Base-by-base conservation (phyloP, 2,888 invertebrate genomes). In the Tachina grossa region DNA sequence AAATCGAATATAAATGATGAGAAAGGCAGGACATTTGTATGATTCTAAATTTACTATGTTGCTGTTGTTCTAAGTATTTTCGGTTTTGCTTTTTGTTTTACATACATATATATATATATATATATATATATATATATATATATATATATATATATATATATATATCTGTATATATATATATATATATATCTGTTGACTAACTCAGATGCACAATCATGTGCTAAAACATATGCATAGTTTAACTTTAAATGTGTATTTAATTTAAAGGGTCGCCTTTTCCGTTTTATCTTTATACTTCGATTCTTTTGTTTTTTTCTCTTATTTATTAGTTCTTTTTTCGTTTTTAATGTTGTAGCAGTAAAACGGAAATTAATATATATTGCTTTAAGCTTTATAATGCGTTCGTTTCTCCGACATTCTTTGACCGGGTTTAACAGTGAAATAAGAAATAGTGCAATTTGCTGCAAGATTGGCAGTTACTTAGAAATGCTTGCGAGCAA, bases 311-410 rank as follows among this genome's bases (percentile, higher is more conserved):
- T 22, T 63, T 43, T 0, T 1, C 6, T 31, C 0, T 5, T 4
- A 31, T 31, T 31, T 31, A 0, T 31, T 31, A 6, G 5, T 31
- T 31, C 31, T 45, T 43, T 55, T 55, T 31, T 43, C 6, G 57
- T 13, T 9, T 31, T 5, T 6, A 45, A 43, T 47, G 59, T 43
- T 68, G 14, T 13, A 71, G 22, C 66, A 49, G 22, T 45, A 59
- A 71, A 85, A 79, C 85, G 85, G 85, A 83, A 85, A 85, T 80
- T 83, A 80, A 80, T 68, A 66, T 76, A 57, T 65, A 83, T 79
- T 83, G 66, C 68, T 71, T 84, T 63, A 10, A 75, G 61, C 22
- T 75, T 19, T 22, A 9, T n/a, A 53, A 63, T 47, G 14, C 9
- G 47, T 16, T 16, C 49, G 45, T 75, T 76, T 72, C 14, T 65